A percentile compares a stretch with the other conserved stretches of the same genome.
Evolutionary conservation across 2,888 invertebrate genomes (phyloP).

Genomic region (Epirrita christyi): DNA sequence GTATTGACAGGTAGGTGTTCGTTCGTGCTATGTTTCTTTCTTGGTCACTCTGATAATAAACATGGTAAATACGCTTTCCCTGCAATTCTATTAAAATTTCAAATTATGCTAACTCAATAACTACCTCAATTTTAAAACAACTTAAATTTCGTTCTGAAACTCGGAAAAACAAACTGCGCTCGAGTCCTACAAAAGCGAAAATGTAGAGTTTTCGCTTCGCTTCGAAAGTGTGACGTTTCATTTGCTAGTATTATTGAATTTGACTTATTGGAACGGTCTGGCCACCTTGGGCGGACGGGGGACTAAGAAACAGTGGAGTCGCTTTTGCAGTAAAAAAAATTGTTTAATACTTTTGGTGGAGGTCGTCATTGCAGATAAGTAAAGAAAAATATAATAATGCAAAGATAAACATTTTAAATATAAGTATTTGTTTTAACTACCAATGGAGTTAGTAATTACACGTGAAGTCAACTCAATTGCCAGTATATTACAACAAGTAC

Average conservation of each 20-base stretch:
- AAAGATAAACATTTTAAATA: too few species aligned
- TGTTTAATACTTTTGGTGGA: not conserved
- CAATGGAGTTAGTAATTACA: too few species aligned
- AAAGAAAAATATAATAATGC: too few species aligned
- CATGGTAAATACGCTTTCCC: not conserved
- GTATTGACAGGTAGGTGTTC: too few species aligned
- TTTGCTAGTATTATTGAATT: slow-evolving; percentile 78
- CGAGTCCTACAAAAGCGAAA: slow-evolving; percentile 39
- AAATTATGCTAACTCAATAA: slow-evolving; percentile 9
- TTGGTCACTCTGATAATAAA: not conserved
- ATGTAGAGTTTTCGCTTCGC: slow-evolving; percentile 54
- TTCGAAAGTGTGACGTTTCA: slow-evolving; percentile 61
- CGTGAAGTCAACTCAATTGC: too few species aligned
- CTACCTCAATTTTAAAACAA: slow-evolving; percentile 19
- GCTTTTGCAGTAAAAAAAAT: not conserved
- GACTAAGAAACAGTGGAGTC: slow-evolving; percentile 21
- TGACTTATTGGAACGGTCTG: slow-evolving; percentile 74
- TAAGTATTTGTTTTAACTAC: too few species aligned
- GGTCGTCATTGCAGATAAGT: too few species aligned
- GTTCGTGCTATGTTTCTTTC: too few species aligned
- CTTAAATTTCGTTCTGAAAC: slow-evolving; percentile 32
- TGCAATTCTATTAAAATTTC: not conserved
- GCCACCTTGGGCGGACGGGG: slow-evolving; percentile 41
- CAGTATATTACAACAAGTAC: too few species aligned
- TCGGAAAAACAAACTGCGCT: slow-evolving; percentile 28